phyloP scores from a whole-genome alignment of 2,113 vertebrate species.

The Lophura nycthemera region DNA sequence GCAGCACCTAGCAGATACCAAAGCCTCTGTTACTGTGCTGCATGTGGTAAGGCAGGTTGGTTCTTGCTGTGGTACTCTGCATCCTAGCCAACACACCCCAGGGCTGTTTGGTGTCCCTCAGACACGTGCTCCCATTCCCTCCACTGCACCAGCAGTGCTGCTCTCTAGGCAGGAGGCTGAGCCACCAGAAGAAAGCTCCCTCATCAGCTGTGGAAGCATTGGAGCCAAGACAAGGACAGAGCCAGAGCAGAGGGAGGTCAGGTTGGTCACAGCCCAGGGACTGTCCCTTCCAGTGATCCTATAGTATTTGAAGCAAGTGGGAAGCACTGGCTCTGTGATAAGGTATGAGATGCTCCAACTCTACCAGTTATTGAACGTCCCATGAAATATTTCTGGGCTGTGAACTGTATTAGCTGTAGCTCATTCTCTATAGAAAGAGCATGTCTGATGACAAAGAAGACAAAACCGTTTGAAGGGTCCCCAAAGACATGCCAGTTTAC shows the following conservation, averaged over 20 bases:
- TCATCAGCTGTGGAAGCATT: not conserved
- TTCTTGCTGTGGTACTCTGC: not conserved
- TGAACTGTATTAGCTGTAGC: not conserved
- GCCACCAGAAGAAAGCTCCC: not conserved
- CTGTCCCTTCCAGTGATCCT: not conserved
- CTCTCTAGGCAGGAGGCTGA: not conserved
- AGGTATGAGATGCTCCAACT: not conserved
- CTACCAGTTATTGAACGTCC: not conserved
- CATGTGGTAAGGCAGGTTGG: rapidly evolving
- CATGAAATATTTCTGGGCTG: not conserved
- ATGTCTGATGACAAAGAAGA: not conserved
- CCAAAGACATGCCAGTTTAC: not conserved
- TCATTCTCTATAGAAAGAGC: not conserved
- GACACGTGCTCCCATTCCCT: not conserved
- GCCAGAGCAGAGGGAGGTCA: not conserved
- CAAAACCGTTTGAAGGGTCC: not conserved
- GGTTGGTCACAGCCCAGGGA: rapidly evolving
- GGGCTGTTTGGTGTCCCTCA: not conserved
- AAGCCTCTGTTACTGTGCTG: not conserved
- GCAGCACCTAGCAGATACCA: not conserved
- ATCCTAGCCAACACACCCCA: not conserved
- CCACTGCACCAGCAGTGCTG: not conserved
- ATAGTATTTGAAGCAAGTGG: not conserved
- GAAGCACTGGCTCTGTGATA: not conserved
- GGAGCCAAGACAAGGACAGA: not conserved